Percentiles rank a stretch among this genome's conserved stretches.
Conservation (phyloP, 1,140 invertebrate genomes). For the Asobara japonica region DNA sequence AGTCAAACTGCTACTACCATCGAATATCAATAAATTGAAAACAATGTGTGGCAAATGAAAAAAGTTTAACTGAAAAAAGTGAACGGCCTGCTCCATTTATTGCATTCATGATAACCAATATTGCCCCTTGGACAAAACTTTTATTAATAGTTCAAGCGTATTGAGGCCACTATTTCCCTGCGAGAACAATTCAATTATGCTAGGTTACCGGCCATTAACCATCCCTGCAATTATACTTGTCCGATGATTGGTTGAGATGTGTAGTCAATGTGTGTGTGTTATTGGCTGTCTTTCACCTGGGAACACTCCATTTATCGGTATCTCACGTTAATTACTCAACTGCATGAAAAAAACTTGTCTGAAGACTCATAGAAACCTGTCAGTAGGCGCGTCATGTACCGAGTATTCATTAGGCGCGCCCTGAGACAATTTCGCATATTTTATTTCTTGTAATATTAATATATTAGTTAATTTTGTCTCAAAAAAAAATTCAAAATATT, state of each 20-base stretch:
- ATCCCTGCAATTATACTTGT: background rate
- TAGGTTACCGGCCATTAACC: background rate
- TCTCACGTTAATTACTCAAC: no score
- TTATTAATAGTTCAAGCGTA: background rate
- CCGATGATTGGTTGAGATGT: background rate
- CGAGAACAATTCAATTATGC: background rate
- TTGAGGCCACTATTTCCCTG: background rate
- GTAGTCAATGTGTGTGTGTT: no score
- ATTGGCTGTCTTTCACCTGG: no score
- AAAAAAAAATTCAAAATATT: no score
- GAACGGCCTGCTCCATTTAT: conserved; percentile 3
- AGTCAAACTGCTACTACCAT: background rate
- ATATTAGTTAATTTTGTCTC: no score
- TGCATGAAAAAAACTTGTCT: no score
- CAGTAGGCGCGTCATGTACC: no score
- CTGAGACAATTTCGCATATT: no score
- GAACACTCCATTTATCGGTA: no score
- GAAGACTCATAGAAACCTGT: no score
- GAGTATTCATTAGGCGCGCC: no score
- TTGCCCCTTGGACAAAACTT: background rate
- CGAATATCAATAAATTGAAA: background rate
- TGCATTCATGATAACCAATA: conserved; percentile 2
- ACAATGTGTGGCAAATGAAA: background rate
- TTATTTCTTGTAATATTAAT: no score
- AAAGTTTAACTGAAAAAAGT: background rate